Evolutionary conservation across 2,113 vertebrate species (phyloP).

Genomic region (Catharus bicknelli): DNA sequence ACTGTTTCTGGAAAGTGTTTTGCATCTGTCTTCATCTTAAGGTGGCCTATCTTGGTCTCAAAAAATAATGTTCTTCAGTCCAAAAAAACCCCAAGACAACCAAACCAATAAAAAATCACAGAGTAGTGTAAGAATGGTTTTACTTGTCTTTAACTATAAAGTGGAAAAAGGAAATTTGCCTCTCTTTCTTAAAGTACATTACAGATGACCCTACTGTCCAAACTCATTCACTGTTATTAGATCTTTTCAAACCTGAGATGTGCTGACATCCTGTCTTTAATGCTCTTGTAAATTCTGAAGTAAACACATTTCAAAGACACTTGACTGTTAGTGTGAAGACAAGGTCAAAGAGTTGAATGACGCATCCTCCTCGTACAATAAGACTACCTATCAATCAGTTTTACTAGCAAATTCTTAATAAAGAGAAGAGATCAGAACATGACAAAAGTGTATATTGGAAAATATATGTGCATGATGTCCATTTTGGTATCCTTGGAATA

Average conservation of each 20-base stretch:
- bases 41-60: neutral
- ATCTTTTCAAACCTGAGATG: constrained; percentile 29
- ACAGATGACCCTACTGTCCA: constrained; percentile 25
- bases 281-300: constrained; percentile 51
- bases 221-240: constrained; percentile 42
- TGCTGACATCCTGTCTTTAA: constrained; percentile 55
- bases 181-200: constrained; percentile 19
- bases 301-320: constrained; percentile 60
- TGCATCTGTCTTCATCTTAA: neutral
- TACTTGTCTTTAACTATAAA: neutral
- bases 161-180: neutral
- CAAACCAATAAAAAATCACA: neutral
- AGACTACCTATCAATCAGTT: constrained; percentile 59
- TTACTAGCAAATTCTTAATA: constrained; percentile 41
- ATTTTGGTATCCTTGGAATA: neutral
- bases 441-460: neutral
- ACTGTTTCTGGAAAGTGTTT: neutral
- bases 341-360: constrained; percentile 53
- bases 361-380: constrained; percentile 30
- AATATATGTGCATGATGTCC: neutral
- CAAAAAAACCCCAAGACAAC: neutral
- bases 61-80: neutral
- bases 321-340: constrained; percentile 8
- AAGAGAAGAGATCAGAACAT: neutral
- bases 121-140: neutral